These are phyloP conservation scores for Pogonomyrmex barbatus DNA, from an alignment of 1,140 invertebrate genomes.

Conservation along the genomic window DNA sequence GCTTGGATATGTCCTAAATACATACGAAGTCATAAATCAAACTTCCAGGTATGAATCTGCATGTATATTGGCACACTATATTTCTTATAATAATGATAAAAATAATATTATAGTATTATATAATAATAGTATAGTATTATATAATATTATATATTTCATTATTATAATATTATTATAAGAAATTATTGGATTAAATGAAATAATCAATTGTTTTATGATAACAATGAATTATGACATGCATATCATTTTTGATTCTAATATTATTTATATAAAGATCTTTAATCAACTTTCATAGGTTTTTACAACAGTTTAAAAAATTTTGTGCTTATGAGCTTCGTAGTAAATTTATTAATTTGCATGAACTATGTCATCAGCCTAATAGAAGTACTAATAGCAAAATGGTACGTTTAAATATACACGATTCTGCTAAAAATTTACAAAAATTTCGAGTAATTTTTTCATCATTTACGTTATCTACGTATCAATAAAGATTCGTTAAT, in stretches of 20 bases:
- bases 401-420: neutral
- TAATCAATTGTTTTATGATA: neutral
- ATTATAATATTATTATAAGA: neutral
- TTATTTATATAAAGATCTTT: neutral
- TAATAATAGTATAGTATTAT: too few species aligned
- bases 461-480: neutral
- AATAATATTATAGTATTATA: neutral
- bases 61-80: too few species aligned
- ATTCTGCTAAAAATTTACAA: neutral
- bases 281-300: neutral
- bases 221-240: neutral
- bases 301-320: neutral
- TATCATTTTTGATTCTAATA: neutral
- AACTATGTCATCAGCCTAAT: neutral
- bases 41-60: too few species aligned
- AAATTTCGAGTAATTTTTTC: neutral
- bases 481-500: neutral
- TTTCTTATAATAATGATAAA: neutral
- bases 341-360: neutral
- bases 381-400: constrained; percentile 11
- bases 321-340: neutral
- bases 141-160: neutral
- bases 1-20: too few species aligned
- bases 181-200: neutral
- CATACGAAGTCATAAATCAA: too few species aligned